These are phyloP conservation scores for Artibeus jamaicensis DNA, from an alignment of 2,797 vertebrate genomes.

Conservation along the genomic window DNA sequence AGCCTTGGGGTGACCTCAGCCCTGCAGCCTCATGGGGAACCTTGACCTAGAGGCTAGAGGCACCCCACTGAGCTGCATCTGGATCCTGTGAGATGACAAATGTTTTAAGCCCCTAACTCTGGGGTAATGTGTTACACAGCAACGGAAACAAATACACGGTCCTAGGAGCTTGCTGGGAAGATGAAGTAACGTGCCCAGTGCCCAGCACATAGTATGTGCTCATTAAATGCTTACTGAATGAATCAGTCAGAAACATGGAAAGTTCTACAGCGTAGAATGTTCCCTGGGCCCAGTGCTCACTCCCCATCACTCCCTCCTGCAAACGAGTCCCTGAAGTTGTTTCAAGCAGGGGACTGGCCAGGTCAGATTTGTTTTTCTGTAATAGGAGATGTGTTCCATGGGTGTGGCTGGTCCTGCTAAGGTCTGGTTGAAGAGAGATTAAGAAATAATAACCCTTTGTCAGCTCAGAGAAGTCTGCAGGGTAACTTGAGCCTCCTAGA, in stretches of 20 bases:
- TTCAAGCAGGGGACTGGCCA: constrained; percentile 3
- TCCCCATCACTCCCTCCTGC: background rate
- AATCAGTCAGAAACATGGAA: background rate
- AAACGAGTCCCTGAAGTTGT: background rate
- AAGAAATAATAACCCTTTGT: constrained; percentile 47
- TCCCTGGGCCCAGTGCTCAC: background rate
- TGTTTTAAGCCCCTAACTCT: background rate
- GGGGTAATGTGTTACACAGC: background rate
- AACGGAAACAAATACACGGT: background rate
- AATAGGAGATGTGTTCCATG: constrained; percentile 1
- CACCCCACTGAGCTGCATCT: background rate
- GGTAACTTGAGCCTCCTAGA: background rate
- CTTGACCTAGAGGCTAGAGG: background rate
- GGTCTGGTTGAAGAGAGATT: constrained; percentile 23
- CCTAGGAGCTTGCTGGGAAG: background rate
- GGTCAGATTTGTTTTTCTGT: constrained; percentile 57
- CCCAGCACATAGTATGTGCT: background rate
- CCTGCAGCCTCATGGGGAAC: background rate
- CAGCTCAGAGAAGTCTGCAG: background rate
- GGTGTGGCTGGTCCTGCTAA: constrained; percentile 10
- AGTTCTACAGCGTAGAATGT: background rate
- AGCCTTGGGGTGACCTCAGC: fast-evolving
- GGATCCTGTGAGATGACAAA: background rate
- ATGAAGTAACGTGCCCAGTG: too few relatives aligned
- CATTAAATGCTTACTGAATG: background rate